Conservation (phyloP, 2,888 invertebrate species). For the Pollenia angustigena region DNA sequence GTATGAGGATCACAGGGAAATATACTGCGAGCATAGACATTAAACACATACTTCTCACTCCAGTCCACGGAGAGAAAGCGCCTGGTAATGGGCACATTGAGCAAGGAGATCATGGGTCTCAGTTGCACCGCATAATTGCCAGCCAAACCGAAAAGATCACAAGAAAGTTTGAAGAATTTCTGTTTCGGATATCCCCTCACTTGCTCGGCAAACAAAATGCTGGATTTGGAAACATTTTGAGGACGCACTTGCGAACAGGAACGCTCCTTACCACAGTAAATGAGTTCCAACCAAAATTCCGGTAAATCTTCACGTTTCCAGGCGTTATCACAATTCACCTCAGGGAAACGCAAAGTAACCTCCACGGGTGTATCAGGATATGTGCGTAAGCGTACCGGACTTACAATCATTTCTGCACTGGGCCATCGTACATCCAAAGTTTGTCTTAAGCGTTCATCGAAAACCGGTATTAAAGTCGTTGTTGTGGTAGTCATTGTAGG, state of each 20-base stretch:
- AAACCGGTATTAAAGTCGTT: conserved; percentile 78
- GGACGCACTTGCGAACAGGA: conserved; percentile 87
- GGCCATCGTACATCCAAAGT: conserved; percentile 93
- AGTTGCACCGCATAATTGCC: conserved; percentile 92
- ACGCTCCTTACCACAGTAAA: conserved; percentile 91
- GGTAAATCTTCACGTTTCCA: conserved; percentile 84
- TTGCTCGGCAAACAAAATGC: conserved; percentile 91
- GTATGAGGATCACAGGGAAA: conserved; percentile 91
- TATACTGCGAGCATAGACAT: conserved; percentile 92
- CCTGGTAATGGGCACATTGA: conserved; percentile 81
- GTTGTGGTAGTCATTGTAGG: conserved; percentile 76
- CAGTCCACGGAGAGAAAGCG: conserved; percentile 87
- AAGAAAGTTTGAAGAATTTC: conserved; percentile 88
- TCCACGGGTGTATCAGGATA: conserved; percentile 91
- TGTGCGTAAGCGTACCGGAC: conserved; percentile 91
- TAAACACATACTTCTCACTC: conserved; percentile 93
- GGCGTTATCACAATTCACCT: conserved; percentile 87
- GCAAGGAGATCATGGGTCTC: conserved; percentile 87
- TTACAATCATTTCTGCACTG: conserved; percentile 88
- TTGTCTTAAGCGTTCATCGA: conserved; percentile 82
- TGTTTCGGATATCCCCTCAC: conserved; percentile 90
- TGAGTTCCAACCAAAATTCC: conserved; percentile 91
- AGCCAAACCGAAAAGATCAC: conserved; percentile 92
- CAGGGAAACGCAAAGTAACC: conserved; percentile 90
- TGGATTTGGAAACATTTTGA: conserved; percentile 85